Evolutionary conservation across 2,888 invertebrate genomes (phyloP).

Genomic region (Lacanobia oleracea): DNA sequence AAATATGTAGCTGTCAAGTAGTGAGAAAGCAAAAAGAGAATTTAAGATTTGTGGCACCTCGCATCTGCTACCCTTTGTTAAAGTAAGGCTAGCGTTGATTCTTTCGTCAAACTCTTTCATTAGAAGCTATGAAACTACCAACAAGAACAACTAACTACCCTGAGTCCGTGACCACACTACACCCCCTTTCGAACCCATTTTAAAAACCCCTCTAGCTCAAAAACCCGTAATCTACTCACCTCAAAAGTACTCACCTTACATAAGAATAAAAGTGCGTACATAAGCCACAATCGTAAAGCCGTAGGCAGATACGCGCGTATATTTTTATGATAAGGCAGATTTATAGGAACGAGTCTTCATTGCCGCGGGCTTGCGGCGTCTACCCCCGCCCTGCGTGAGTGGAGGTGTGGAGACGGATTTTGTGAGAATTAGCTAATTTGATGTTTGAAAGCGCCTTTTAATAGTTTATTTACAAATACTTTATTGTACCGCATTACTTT

Average conservation of each 20-base stretch:
- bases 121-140: neutral
- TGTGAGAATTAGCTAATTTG: neutral
- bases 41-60: no score
- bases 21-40: no score
- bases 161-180: neutral
- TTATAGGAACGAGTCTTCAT: constrained; percentile 90
- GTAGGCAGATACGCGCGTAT: constrained; percentile 73
- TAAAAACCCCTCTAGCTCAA: neutral
- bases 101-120: neutral
- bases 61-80: no score
- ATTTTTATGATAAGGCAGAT: constrained; percentile 90
- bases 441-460: no score
- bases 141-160: neutral
- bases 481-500: no score
- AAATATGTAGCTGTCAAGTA: no score
- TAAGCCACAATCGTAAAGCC: constrained; percentile 67
- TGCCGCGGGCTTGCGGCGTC: constrained; percentile 84
- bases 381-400: constrained; percentile 77
- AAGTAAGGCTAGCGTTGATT: neutral
- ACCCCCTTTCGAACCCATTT: neutral
- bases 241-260: constrained; percentile 44
- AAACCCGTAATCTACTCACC: constrained; percentile 18
- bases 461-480: neutral
- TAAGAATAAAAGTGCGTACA: constrained; percentile 56
- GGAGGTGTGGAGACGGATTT: constrained; percentile 67